Evolutionary conservation across 2,113 vertebrate species (phyloP).

Genomic region (Nycticryphes semicollaris): DNA sequence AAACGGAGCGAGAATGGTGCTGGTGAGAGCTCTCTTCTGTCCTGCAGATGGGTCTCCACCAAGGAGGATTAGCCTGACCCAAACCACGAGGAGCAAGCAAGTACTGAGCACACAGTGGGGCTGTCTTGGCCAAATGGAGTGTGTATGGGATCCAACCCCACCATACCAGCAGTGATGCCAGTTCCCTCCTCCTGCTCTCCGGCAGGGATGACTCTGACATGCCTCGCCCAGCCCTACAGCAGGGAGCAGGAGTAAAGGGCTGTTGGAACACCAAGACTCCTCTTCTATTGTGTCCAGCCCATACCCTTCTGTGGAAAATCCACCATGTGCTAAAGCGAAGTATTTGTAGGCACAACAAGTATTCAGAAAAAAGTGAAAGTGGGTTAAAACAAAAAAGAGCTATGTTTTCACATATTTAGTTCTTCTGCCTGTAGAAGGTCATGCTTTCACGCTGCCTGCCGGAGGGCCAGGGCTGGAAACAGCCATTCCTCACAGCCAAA

Average conservation of each 20-base stretch:
- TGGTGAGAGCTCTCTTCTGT: background rate
- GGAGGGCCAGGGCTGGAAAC: background rate
- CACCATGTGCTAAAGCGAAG: fast-evolving
- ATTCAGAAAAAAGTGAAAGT: background rate
- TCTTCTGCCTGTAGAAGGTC: background rate
- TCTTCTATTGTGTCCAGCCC: background rate
- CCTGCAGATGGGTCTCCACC: no score
- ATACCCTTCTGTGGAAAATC: background rate
- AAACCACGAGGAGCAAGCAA: background rate
- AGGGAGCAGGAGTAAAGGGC: background rate
- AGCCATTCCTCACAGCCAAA: background rate
- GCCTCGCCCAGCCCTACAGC: background rate
- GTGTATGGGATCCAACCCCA: background rate
- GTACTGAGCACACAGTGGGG: background rate
- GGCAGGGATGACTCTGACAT: background rate
- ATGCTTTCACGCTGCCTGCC: background rate
- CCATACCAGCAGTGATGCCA: fast-evolving
- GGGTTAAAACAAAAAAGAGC: background rate
- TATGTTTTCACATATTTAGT: fast-evolving
- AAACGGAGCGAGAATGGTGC: fast-evolving
- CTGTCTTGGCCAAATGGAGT: background rate
- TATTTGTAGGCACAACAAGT: background rate
- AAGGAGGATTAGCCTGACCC: no score
- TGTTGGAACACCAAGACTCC: background rate
- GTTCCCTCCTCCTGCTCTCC: fast-evolving